Base-by-base conservation (phyloP, 1,140 invertebrate genomes). In the Tetranychus urticae region DNA sequence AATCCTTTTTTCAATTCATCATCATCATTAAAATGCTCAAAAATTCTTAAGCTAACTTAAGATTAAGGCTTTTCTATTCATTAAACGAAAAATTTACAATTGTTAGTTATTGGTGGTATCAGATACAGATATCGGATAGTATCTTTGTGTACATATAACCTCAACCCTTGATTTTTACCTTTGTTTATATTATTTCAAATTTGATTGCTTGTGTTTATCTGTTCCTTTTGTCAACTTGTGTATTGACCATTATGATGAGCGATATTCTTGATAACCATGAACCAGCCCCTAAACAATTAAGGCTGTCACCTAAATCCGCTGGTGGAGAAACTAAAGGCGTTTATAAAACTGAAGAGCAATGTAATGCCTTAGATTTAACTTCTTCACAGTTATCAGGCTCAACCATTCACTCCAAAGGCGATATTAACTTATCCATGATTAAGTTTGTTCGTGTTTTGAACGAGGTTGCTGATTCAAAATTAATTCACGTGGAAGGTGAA, bases 401-500 rank as follows among this genome's bases (percentile, higher is more conserved):
- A 35, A 56, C 55, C 0, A 56, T 56, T 10, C 55, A 56, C 23
- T 13, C 6, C 8, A 56, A 56, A 10, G 55, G 14, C 6, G 55
- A 56, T 35, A 35, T 56, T 33, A 56, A 56, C 36, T 36, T 56
- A 34, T 56, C 55, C 10, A 39, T 39, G 55, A 56, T 62, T 35
- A 54, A 58, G 39, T 62, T 62, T 37, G 46, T 48, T 23, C 37
- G 56, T 8, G n/a, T 62, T 36, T 46, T 62, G 5, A 13, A 58
- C 13, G 45, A 58, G 8, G 23, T 13, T 36, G 23, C 61, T 12
- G 37, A 54, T 37, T 4, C 10, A 3, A 62, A 62, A 48, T 31
- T 23, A n/a, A 39, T 60, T 48, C 36, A 36, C 45, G 10, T 63
- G 6, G 46, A 63, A 48, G 42, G 57, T 67, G 68, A 77, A 67